A percentile compares a stretch with the other conserved stretches of the same genome.
Evolutionary conservation across 92 coral and sea anemone species (phyloP).

Genomic region (Virgularia gustaviana): DNA sequence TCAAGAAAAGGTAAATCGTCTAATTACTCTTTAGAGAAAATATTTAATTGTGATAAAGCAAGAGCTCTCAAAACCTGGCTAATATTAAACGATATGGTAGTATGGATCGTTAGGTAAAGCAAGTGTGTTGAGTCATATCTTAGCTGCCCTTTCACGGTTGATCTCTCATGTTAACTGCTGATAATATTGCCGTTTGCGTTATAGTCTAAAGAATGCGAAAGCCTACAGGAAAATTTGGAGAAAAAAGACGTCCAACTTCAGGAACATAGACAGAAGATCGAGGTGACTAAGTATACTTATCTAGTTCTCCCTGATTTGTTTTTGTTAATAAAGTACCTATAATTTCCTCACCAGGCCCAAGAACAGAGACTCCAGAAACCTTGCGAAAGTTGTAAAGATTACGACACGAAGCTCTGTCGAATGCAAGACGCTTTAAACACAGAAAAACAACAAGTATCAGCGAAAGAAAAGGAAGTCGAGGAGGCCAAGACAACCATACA

Average conservation of each 20-base stretch:
- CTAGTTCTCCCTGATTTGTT: not conserved
- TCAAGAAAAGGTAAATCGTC: conserved; percentile 3
- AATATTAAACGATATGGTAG: no score
- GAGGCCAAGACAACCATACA: not conserved
- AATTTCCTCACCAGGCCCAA: no score
- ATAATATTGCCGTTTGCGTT: not conserved
- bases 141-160: no score
- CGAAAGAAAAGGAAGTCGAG: conserved; percentile 5
- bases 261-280: conserved; percentile 8
- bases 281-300: conserved; percentile 1
- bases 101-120: no score
- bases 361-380: conserved; percentile 61
- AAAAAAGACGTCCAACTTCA: conserved; percentile 30
- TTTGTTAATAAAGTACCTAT: not conserved
- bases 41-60: no score
- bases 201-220: conserved; percentile 4
- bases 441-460: conserved; percentile 9
- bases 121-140: no score
- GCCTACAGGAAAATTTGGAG: conserved; percentile 10
- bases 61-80: no score
- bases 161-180: no score
- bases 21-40: no score
- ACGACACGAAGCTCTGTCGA: conserved; percentile 79
- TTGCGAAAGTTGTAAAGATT: conserved; percentile 84
- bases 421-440: conserved; percentile 52